Percentiles rank a stretch among this genome's conserved stretches.
These are phyloP conservation scores for Numida meleagris DNA, from an alignment of 2,113 vertebrate species.

Conservation along the genomic window DNA sequence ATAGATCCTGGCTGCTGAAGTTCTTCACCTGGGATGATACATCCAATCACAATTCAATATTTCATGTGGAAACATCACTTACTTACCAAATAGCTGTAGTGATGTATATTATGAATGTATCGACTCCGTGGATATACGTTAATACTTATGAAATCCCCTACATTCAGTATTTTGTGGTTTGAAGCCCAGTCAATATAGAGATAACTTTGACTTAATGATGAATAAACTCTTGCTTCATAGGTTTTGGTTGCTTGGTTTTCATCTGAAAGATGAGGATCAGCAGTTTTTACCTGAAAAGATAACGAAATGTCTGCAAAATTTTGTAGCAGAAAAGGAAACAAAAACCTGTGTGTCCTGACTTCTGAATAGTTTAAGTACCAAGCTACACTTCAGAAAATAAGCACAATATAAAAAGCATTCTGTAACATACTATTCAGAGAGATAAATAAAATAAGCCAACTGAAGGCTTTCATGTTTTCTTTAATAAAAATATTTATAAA, in stretches of 20 bases:
- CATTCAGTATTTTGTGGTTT: conserved; percentile 64
- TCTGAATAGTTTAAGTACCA: not conserved
- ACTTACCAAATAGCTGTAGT: conserved; percentile 90
- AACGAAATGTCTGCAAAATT: not conserved
- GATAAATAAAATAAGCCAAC: not conserved
- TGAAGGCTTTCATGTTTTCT: not conserved
- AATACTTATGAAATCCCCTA: conserved; percentile 76
- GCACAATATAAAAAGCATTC: not conserved
- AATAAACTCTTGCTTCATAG: conserved; percentile 81
- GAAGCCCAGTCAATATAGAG: conserved; percentile 87
- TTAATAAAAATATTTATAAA: not conserved
- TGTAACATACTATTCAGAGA: not conserved
- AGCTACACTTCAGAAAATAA: not conserved
- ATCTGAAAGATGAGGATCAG: conserved; percentile 71
- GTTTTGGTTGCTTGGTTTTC: conserved; percentile 79
- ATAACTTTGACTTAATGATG: conserved; percentile 87
- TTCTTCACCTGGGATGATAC: not conserved
- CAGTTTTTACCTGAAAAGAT: conserved; percentile 82
- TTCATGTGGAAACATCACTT: not conserved
- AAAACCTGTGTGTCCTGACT: not conserved
- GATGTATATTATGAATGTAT: conserved; percentile 77
- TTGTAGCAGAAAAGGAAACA: not conserved
- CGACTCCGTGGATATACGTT: conserved; percentile 79
- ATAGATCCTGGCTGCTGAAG: not conserved
- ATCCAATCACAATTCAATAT: not conserved